These are phyloP conservation scores for Dryobotodes eremita DNA, from an alignment of 2,888 invertebrate genomes.

Conservation along the genomic window DNA sequence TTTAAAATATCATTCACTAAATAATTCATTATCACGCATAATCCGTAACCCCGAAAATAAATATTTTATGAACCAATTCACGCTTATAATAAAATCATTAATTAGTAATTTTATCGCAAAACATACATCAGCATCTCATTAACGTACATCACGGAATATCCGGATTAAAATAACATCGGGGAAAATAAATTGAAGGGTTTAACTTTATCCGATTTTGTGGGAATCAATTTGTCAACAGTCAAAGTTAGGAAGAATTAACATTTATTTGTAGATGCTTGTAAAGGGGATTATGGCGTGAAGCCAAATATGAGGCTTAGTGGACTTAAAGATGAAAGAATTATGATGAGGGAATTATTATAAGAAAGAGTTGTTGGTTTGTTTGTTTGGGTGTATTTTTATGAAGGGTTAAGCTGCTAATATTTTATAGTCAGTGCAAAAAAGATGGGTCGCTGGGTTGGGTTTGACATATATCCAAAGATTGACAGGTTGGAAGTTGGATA, in stretches of 20 bases:
- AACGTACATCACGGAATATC: slow-evolving; percentile 40
- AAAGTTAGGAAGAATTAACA: slow-evolving; percentile 64
- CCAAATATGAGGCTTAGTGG: slow-evolving; percentile 25
- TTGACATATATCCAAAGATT: not conserved
- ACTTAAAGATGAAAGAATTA: not conserved
- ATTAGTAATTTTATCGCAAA: slow-evolving; percentile 43
- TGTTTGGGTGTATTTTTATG: not conserved
- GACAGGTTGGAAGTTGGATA: not conserved
- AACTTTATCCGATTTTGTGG: slow-evolving; percentile 52
- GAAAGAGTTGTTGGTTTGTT: slow-evolving; percentile 7
- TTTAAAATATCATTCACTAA: too few species aligned
- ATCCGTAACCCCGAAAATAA: slow-evolving; percentile 10
- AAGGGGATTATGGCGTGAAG: slow-evolving; percentile 22
- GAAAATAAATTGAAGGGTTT: slow-evolving; percentile 63
- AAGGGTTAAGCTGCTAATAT: not conserved
- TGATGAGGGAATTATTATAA: slow-evolving; percentile 13
- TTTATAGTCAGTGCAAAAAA: not conserved
- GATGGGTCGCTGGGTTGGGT: not conserved
- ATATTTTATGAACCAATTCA: slow-evolving; percentile 18
- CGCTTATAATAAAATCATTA: slow-evolving; percentile 8
- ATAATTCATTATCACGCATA: slow-evolving; percentile 1
- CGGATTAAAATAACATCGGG: slow-evolving; percentile 48
- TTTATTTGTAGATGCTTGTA: slow-evolving; percentile 49
- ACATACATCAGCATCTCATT: slow-evolving; percentile 42
- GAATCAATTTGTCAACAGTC: slow-evolving; percentile 69